Base-by-base conservation (phyloP, 2,797 vertebrate species). In the Mallotus villosus region DNA sequence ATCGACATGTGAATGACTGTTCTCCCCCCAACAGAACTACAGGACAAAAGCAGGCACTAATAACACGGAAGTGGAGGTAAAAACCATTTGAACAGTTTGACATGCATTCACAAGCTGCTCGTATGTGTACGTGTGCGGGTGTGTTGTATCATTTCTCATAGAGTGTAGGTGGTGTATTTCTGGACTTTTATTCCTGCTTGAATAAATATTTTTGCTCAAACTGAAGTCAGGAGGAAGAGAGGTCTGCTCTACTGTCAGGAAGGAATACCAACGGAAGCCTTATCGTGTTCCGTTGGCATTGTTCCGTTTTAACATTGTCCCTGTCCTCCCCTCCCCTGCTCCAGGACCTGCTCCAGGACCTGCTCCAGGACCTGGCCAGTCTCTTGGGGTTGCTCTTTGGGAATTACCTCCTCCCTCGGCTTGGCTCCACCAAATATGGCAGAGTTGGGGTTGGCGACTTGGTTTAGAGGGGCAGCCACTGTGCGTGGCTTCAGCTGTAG, bases 361-460 rank as follows among this genome's bases (percentile, higher is more conserved):
- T 29, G 78, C 74, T 68, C 70, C 73, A 17, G 53, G 53, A 57
- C 64, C 64, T 32, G 78, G 77, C 84, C 78, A 86, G 86, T 90
- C 86, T 89, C 86, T 95, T 94, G 95, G 79, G 92, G 92, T 86
- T 95, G 93, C 72, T 95, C 95, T 91, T 89, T 92, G 74, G 94
- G 86, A 84, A 93, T 94, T 86, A 94, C 93, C 94, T 98, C 97
- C 93, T 98, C 96, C 87, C 97, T 93, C 58, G 97, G 97, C 88
- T 96, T 95, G 85, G 97, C 97, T 82, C 97, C 97, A 57, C 97
- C 97, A 0, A 99, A 99, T 92, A 99, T 99, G 64, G 97, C 97
- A 2, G 97, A 99, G 88, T 98, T 95, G 4, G 97, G 97, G 88
- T 99, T 99, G 94, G 97, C 97, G 90, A 99, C 97, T 94, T 99